Conservation (phyloP, 2,113 vertebrate species). For the Australoheros scitulus region DNA sequence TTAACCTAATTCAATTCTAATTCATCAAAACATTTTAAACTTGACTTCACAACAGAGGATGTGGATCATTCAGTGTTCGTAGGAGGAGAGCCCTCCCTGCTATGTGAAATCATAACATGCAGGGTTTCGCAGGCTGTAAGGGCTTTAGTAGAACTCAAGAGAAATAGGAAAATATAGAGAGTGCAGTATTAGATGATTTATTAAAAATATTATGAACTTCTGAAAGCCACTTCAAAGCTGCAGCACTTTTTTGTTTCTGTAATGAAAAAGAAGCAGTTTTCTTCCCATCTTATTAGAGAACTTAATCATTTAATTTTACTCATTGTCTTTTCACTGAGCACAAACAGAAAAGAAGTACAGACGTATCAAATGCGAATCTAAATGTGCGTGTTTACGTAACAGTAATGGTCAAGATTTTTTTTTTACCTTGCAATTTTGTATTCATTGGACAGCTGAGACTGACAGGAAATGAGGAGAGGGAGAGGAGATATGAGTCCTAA, state of each 20-base stretch:
- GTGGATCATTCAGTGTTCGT: constrained; percentile 14
- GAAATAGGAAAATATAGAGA: neutral
- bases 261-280: neutral
- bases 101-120: constrained; percentile 1
- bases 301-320: neutral
- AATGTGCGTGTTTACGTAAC: neutral
- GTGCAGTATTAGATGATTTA: neutral
- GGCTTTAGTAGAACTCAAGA: neutral
- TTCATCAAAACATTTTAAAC: constrained; percentile 54
- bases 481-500: neutral
- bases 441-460: constrained; percentile 5
- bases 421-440: neutral
- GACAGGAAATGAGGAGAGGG: constrained; percentile 6
- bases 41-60: constrained; percentile 25
- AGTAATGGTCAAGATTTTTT: neutral
- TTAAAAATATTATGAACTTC: neutral
- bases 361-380: neutral
- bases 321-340: neutral
- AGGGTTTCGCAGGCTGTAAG: neutral
- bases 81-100: neutral
- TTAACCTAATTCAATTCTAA: constrained; percentile 65
- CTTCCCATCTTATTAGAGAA: neutral
- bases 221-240: neutral
- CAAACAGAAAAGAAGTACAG: neutral
- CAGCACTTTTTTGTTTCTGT: neutral